Percentiles rank a stretch among this genome's conserved stretches.
Conservation (phyloP, 2,888 invertebrate genomes). For the Rhagonycha lutea region DNA sequence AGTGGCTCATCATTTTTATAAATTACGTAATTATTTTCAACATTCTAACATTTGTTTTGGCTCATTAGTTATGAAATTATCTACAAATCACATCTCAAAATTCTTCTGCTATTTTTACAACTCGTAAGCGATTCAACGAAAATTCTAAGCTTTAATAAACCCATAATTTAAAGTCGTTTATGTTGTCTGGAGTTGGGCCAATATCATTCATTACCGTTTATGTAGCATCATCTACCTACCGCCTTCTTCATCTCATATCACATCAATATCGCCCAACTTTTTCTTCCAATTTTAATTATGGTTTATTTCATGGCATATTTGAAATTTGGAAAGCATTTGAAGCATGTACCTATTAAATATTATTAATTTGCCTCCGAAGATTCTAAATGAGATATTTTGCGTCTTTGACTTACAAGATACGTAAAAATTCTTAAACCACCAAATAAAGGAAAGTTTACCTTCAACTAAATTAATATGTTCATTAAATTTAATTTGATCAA, state of each 20-base stretch:
- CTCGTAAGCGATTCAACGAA: not conserved
- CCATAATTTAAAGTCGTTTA: constrained; percentile 10
- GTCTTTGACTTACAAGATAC: not conserved
- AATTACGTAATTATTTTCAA: not conserved
- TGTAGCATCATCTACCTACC: constrained; percentile 13
- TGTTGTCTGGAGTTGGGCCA: constrained; percentile 11
- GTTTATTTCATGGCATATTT: not conserved
- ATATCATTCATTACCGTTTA: constrained; percentile 16
- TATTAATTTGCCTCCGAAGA: not conserved
- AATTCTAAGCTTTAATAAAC: constrained; percentile 1
- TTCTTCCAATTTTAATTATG: not conserved
- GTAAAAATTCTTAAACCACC: not conserved
- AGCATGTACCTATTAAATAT: not conserved
- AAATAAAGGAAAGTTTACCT: not conserved
- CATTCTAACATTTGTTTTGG: not conserved
- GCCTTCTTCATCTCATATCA: constrained; percentile 16
- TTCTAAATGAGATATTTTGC: not conserved
- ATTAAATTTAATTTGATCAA: not conserved
- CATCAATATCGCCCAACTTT: constrained; percentile 13
- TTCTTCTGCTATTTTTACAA: not conserved
- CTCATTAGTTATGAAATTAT: not conserved
- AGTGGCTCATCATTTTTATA: not conserved
- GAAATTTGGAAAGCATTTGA: not conserved
- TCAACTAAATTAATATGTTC: not conserved
- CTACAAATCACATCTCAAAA: constrained; percentile 1